Base-by-base conservation (phyloP, 2,797 vertebrate genomes). In the Cynopterus sphinx region DNA sequence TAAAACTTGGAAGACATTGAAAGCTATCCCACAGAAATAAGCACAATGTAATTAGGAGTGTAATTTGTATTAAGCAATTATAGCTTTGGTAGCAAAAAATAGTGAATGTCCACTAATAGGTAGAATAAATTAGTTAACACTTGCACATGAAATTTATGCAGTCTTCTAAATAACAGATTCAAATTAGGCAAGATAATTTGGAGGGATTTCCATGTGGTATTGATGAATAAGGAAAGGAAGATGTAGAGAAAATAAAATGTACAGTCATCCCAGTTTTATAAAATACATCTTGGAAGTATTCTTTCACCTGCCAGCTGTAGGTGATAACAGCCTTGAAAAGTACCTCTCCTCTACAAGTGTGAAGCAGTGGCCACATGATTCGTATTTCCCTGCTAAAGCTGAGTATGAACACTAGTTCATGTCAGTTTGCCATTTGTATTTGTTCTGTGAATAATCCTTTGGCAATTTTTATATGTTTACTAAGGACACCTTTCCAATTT, bases 401-500 rank as follows among this genome's bases (percentile, higher is more conserved):
- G n/a, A 49, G 5, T 28, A 8, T 8, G 41, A 59, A 28, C 3
- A 7, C 1, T 6, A 21, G 74, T 39, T 33, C 28, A 19, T 19
- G 4, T 46, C 51, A 22, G 36, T 5, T 31, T 21, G 2, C 3
- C 17, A 12, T 83, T 78, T 53, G 4, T 6, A 39, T 9, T 86
- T 73, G 26, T 83, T 71, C 36, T 84, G 33, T n/a, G 13, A 91
- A 61, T 57, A 59, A 78, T 43, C 19, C 21, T 61, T 73, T 46
- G 33, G 41, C 51, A 21, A 24, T 67, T 70, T 71, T 78, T 51
- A 33, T 43, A 74, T 83, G 24, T 68, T 88, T 55, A 71, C 51
- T 77, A 59, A 77, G 85, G 24, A 51, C 5, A 28, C 92, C 28
- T 82, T 67, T 83, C 88, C 51, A 73, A 61, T 68, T 93, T 75